Base-by-base conservation (phyloP, 2,888 invertebrate genomes). In the Alsophila aescularia region DNA sequence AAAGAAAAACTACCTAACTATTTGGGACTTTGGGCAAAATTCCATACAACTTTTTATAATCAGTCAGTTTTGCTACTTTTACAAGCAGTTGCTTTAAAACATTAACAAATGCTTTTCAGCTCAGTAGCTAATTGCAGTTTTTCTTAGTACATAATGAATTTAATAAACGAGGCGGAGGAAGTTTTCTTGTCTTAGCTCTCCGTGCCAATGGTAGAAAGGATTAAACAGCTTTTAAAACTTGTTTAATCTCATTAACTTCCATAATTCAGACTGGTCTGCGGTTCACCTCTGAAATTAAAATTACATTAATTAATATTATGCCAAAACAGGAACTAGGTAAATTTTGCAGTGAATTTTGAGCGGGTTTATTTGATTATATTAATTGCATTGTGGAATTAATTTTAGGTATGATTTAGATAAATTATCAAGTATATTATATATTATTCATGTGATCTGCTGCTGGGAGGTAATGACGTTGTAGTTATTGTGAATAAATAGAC, bases 141-240 rank as follows among this genome's bases (percentile, higher is more conserved):
- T 51, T 56, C 42, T 51, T 41, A 16, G 29, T 37, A 32, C 37
- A 39, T 72, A 74, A 77, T 76, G 62, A 73, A 77, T 72, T 75
- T 74, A 75, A 79, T 75, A 75, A 75, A 70, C 68, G 56, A 58
- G 63, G 64, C 56, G 59, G 61, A 52, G 43, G 37, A 62, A 75
- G 66, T 56, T 73, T 72, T 63, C 67, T 68, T 43, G 43, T 66
- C 58, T 66, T 60, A 68, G 69, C 63, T 72, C 51, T 53, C 65
- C 58, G 66, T 60, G 54, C 62, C 54, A 66, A 70, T 69, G 72
- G 63, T 58, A 71, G 68, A 70, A 58, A 59, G 56, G 66, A 73
- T 72, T 72, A 69, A 75, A 65, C 64, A 52, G 62, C 65, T 70
- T 67, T 67, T 64, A 65, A 73, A 77, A 72, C 64, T 75, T 70